These are phyloP conservation scores for Acronicta aceris DNA, from an alignment of 2,888 invertebrate species.

Conservation along the genomic window DNA sequence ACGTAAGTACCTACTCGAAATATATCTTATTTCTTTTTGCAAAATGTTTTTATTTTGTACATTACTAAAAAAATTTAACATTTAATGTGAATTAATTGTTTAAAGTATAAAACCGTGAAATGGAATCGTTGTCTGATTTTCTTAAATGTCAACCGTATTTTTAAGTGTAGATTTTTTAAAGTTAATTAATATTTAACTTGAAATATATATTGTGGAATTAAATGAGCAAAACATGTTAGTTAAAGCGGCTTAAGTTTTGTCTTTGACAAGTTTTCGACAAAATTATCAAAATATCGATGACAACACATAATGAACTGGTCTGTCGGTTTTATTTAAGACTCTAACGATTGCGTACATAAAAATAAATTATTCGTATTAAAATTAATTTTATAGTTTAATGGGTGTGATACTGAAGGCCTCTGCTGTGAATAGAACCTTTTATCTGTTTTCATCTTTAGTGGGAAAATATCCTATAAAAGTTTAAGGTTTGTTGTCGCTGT, in stretches of 20 bases:
- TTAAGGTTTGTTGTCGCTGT: constrained; percentile 4
- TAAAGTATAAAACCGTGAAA: too few species aligned
- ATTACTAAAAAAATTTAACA: too few species aligned
- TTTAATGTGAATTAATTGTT: too few species aligned
- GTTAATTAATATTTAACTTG: too few species aligned
- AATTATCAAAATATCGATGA: constrained; percentile 28
- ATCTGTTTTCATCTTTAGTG: constrained; percentile 27
- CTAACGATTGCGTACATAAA: constrained; percentile 31
- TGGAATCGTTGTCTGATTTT: too few species aligned
- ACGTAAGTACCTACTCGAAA: too few species aligned
- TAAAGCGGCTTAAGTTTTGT: not conserved
- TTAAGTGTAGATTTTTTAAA: too few species aligned
- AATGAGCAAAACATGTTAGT: not conserved
- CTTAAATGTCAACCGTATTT: too few species aligned
- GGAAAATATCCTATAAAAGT: constrained; percentile 37
- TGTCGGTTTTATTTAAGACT: constrained; percentile 12
- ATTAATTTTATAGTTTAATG: constrained; percentile 29
- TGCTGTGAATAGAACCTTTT: constrained; percentile 8
- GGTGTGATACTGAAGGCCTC: constrained; percentile 1
- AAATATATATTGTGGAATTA: not conserved
- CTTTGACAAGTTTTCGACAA: not conserved
- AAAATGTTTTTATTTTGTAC: too few species aligned
- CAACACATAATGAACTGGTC: constrained; percentile 33
- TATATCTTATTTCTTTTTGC: too few species aligned
- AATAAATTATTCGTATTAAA: constrained; percentile 24